phyloP scores from a whole-genome alignment of 2,113 vertebrate genomes.

The Siniperca knerii region DNA sequence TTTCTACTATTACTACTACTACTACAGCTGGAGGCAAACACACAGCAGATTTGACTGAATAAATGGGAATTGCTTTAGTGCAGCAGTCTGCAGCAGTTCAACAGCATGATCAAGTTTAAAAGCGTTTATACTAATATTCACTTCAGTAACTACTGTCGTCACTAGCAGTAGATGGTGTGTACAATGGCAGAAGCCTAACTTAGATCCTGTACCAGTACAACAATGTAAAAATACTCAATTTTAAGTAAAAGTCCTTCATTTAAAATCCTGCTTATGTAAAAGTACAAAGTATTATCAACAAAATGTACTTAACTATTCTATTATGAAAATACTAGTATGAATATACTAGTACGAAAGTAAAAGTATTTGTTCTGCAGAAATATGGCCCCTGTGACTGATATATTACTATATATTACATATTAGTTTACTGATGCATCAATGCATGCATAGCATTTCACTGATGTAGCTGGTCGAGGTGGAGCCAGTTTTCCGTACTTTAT shows the following conservation, averaged over 20 bases:
- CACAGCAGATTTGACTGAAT: not conserved
- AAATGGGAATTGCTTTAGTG: not conserved
- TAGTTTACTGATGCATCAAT: not conserved
- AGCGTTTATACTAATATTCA: not conserved
- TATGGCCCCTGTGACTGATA: not conserved
- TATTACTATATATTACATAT: not conserved
- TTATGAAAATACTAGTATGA: not conserved
- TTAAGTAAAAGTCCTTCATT: not conserved
- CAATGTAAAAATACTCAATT: not conserved
- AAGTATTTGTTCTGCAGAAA: not conserved
- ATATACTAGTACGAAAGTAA: not conserved
- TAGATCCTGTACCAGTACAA: not conserved
- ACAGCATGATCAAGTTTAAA: not conserved
- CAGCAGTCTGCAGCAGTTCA: not conserved
- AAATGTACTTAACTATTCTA: not conserved
- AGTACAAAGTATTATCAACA: not conserved
- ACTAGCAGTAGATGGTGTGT: not conserved
- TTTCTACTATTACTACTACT: not conserved
- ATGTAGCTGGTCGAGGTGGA: not conserved
- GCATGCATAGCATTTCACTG: not conserved
- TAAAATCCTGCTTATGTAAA: not conserved
- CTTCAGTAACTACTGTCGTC: not conserved
- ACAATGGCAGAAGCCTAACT: not conserved
- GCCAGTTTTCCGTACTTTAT: not conserved
- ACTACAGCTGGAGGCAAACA: slow-evolving; percentile 4